phyloP scores from a whole-genome alignment of 2,113 vertebrate species.

The Aviceda subcristata region DNA sequence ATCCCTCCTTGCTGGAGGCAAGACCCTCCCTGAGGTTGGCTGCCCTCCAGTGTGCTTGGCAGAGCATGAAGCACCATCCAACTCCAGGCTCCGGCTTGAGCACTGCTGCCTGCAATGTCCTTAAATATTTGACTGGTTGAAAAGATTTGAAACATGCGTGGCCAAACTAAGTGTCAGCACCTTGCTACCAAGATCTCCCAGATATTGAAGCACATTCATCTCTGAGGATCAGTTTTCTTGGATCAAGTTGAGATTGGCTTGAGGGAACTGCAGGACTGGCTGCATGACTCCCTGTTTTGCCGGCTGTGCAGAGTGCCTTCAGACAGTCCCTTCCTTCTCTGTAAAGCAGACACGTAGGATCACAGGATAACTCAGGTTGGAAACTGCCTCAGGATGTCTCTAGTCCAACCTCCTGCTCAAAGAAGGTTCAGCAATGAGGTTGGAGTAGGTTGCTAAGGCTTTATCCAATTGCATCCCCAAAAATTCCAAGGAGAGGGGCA shows the following conservation, averaged over 20 bases:
- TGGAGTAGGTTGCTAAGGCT: not conserved
- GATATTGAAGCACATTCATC: not conserved
- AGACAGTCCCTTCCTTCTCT: not conserved
- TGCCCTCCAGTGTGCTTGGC: not conserved
- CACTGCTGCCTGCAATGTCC: not conserved
- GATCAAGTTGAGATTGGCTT: not conserved
- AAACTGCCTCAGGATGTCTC: not conserved
- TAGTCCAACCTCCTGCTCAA: not conserved
- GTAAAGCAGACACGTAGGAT: not conserved
- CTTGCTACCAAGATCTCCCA: not conserved
- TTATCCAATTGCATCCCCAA: rapidly evolving
- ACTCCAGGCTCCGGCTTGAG: not conserved
- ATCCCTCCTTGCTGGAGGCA: not conserved
- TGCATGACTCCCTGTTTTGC: not conserved
- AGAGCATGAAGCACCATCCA: not conserved
- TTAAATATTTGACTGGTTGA: not conserved
- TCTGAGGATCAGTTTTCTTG: not conserved
- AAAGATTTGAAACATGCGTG: not conserved
- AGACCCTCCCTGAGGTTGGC: not conserved
- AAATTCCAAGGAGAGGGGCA: not conserved
- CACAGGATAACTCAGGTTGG: not conserved
- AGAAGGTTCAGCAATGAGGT: not conserved
- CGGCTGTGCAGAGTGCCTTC: not conserved
- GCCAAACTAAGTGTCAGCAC: not conserved
- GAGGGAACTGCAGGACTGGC: not conserved